These are phyloP conservation scores for Chrysolina americana DNA, from an alignment of 2,888 invertebrate species.

Conservation along the genomic window DNA sequence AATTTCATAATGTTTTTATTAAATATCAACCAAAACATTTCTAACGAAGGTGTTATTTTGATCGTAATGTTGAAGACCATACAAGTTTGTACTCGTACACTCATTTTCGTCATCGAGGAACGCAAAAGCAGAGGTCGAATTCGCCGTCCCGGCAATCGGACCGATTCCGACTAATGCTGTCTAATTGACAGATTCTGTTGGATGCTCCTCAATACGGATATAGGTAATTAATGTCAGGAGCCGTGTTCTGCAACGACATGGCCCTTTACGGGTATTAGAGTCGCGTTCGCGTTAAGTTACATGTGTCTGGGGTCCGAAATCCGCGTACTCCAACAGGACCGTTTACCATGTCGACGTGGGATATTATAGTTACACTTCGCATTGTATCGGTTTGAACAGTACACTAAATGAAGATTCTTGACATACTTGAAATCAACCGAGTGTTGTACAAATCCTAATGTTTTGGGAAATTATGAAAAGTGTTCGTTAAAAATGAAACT, in stretches of 20 bases:
- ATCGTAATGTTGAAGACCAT: too few relatives aligned
- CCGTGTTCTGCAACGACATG: slow-evolving; percentile 62
- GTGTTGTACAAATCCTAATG: too few relatives aligned
- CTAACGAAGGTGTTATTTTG: too few relatives aligned
- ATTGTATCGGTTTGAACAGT: background rate
- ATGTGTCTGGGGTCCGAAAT: slow-evolving; percentile 60
- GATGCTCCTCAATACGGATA: slow-evolving; percentile 69
- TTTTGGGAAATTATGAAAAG: too few relatives aligned
- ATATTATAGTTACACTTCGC: slow-evolving; percentile 17
- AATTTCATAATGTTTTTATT: too few relatives aligned
- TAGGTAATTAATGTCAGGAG: slow-evolving; percentile 71
- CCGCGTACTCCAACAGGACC: slow-evolving; percentile 46
- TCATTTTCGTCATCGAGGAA: background rate
- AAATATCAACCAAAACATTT: too few relatives aligned
- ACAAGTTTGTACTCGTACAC: background rate
- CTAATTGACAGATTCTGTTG: slow-evolving; percentile 71
- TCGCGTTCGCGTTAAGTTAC: slow-evolving; percentile 66
- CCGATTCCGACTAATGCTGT: slow-evolving; percentile 66
- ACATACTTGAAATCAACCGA: too few relatives aligned
- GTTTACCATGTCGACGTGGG: slow-evolving; percentile 35
- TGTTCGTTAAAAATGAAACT: too few relatives aligned
- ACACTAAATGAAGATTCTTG: too few relatives aligned
- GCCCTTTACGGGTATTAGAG: slow-evolving; percentile 59
- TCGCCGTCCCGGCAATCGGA: slow-evolving; percentile 2
- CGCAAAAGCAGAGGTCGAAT: background rate